Base-by-base conservation (phyloP, 2,113 vertebrate genomes). In the Geothlypis trichas region DNA sequence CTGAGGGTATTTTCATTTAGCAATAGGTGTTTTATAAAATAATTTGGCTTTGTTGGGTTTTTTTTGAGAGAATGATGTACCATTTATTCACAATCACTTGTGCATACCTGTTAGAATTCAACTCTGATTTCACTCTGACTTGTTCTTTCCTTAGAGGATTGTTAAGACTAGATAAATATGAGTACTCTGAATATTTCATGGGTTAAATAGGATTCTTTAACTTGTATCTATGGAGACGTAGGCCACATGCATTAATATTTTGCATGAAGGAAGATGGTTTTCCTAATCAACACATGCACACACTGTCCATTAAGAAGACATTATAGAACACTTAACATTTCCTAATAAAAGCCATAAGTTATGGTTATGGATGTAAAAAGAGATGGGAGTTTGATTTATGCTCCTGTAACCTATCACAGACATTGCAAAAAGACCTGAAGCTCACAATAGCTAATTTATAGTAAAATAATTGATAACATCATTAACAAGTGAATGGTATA, bases 271-370 rank as follows among this genome's bases (percentile, higher is more conserved):
- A 93, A 93, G 78, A 94, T 89, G 78, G 92, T 69, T 96, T 90
- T 96, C 83, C 93, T 84, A 75, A 91, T 77, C 84, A 93, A 79
- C 87, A 94, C 86, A 86, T 87, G 78, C 93, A 95, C 78, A 93
- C 46, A 55, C n/a, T 95, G 92, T 75, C 92, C 89, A 95, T 97
- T 96, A 96, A 94, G 73, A 72, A 62, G 83, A 89, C 87, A 91
- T 93, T 95, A 96, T 77, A 87, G 91, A 55, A 90, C 30, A 90
- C 39, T 95, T 96, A 94, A 91, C 79, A 93, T 88, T 93, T 94
- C 89, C 81, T 94, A 94, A 95, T 94, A 93, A 93, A 97, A 96
- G 85, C 61, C 67, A 15, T 91, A 95, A 11, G 1, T 94, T 95
- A 91, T 49, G 55, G 76, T 72, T 94, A 85, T 95, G 81, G 87